Base-by-base conservation (phyloP, 2,797 vertebrate species). In the Megalops cyprinoides region DNA sequence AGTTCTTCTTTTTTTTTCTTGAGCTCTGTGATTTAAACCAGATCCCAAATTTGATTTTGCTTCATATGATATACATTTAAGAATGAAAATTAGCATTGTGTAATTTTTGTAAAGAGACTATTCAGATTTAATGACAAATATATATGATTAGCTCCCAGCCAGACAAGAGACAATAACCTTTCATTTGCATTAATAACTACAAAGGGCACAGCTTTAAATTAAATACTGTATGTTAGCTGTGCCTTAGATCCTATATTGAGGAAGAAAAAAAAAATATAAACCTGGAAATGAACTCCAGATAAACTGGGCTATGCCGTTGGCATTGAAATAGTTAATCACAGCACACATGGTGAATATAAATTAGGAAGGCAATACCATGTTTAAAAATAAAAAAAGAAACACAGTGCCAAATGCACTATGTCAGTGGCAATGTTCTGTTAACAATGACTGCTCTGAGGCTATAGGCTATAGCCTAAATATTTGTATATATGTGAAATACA, bases 251-350 rank as follows among this genome's bases (percentile, higher is more conserved):
- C 18, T 37, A 67, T 15, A 37, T 67, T 31, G 12, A 34, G 55
- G 55, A 20, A 2, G 62, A 20, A 48, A 48, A 48, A 48, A 48
- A 48, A 48, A 4, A 48, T 4, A 48, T 48, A 48, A n/a, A n/a
- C n/a, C n/a, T 48, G 46, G 4, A 37, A 2, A 15, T 69, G 65
- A 69, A 25, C 34, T 20, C 7, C 23, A 42, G 4, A 69, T 14
- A 69, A 37, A 62, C 44, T 15, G n/a, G 28, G 9, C 44, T 20
- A 53, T 42, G 12, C 48, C 18, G 3, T 12, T 10, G 48, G 55
- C 65, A 79, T 42, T 71, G 34, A 71, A 71, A 79, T 53, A 2
- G 46, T 31, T 55, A 71, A 79, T 48, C 77, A 51, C 44, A 51
- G 42, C 37, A 51, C 60, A 51, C 65, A 53, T 71, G 20, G 25